phyloP scores from a whole-genome alignment of 2,113 vertebrate genomes.

The Neodon shergylaensis region DNA sequence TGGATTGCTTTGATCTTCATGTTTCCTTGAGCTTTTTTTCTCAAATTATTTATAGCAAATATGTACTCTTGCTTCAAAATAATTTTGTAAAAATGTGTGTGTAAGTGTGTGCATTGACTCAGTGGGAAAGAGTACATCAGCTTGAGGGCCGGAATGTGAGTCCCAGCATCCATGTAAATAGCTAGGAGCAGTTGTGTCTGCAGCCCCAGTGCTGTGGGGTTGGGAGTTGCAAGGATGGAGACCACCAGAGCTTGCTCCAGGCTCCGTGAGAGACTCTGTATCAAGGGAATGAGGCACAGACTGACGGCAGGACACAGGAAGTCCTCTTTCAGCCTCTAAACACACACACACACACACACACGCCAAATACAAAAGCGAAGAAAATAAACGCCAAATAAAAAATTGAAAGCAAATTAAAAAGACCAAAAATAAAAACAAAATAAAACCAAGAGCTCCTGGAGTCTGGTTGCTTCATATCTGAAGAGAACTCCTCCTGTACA shows the following conservation, averaged over 20 bases:
- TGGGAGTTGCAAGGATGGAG: background rate
- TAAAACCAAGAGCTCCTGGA: background rate
- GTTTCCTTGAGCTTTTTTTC: conserved; percentile 44
- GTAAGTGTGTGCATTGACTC: background rate
- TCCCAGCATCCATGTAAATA: background rate
- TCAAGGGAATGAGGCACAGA: background rate
- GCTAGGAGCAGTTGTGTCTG: background rate
- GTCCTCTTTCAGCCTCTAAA: background rate
- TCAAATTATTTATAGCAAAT: conserved; percentile 6
- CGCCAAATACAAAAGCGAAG: too few relatives aligned
- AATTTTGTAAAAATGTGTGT: background rate
- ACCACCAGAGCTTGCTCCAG: background rate
- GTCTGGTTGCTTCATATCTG: background rate
- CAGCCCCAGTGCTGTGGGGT: background rate
- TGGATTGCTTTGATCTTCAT: background rate
- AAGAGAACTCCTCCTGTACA: background rate
- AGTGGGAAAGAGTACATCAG: background rate
- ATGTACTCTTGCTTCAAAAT: background rate
- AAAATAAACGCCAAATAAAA: background rate
- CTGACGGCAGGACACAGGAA: background rate
- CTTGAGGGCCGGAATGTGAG: background rate
- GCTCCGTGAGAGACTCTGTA: background rate
- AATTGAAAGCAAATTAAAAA: background rate
- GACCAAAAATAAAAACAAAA: background rate
- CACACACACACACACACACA: background rate